Conservation (phyloP, 2,113 vertebrate genomes). For the Gadus chalcogrammus region DNA sequence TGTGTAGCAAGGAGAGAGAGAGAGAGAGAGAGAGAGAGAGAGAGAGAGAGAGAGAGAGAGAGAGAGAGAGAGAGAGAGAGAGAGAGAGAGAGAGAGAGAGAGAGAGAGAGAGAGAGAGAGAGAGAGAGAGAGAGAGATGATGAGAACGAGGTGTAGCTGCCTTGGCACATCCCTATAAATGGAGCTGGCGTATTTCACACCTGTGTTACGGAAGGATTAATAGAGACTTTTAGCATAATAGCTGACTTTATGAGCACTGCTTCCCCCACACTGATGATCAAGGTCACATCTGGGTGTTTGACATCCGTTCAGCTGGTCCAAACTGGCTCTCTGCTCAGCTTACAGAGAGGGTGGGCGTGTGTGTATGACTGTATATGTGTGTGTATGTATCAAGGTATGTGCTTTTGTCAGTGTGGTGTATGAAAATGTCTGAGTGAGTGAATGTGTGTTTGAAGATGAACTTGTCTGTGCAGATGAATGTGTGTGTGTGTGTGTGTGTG, state of each 20-base stretch:
- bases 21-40: too few species aligned
- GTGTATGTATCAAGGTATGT: not conserved
- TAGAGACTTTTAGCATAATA: not conserved
- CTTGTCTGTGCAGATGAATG: not conserved
- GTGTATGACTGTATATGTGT: not conserved
- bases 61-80: too few species aligned
- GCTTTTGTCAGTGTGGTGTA: not conserved
- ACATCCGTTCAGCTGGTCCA: constrained; percentile 13
- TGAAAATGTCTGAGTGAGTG: not conserved
- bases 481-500: not conserved
- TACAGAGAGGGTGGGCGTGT: too few species aligned
- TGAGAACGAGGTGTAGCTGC: too few species aligned
- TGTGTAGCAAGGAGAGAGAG: too few species aligned
- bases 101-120: too few species aligned
- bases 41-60: too few species aligned
- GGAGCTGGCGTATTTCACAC: constrained; percentile 57
- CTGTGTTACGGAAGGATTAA: not conserved
- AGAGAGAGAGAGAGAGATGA: too few species aligned
- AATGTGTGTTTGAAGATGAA: not conserved
- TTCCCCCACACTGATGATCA: constrained; percentile 27
- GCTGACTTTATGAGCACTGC: constrained; percentile 5
- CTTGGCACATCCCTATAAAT: not conserved
- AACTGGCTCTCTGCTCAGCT: not conserved
- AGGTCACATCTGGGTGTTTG: constrained; percentile 51
- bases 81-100: too few species aligned